Evolutionary conservation across 2,888 invertebrate genomes (phyloP), one percentile per base, ranked within the genome.

Genomic region (Geophilus truncorum): DNA sequence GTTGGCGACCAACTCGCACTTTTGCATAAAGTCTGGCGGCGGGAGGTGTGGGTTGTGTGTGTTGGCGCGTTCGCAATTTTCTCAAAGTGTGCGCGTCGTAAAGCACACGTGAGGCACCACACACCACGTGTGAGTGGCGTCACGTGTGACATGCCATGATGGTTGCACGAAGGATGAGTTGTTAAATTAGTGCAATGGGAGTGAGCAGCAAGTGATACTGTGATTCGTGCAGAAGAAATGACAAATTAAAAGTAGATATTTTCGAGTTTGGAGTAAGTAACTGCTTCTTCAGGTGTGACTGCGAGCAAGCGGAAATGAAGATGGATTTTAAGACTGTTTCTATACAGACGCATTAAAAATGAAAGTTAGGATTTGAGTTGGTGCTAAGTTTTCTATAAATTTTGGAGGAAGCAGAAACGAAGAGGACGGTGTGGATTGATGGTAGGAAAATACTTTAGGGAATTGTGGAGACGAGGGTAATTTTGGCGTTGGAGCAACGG

Each of bases 341-440:
- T n/a, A n/a, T n/a, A 15, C 23, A 23, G 15, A 18, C 6, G 62
- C 62, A 62, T 62, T 23, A 62, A 62, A 62, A 62, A 62, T 62
- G 57, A 57, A 62, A 45, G 62, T 45, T 15, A 25, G 62, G 62
- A 62, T 62, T 62, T 62, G 62, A 62, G 25, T 23, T n/a, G 23
- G 62, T 25, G 62, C 62, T 62, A 62, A 62, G 62, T 62, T 62
- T 62, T 62, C 62, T 62, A 62, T 62, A 62, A 62, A 62, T 62
- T 21, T 25, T 62, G 23, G 23, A 62, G 25, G 10, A 25, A 15
- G 15, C 23, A 9, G 62, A 62, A 57, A 21, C 4, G 18, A 57
- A 5, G 25, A 15, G 25, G 62, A 25, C 15, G 5, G n/a, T 62
- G 23, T 10, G 15, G 12, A 62, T 15, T 62, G 7, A 25, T 7